phyloP scores from a whole-genome alignment of 1,140 invertebrate genomes.

The Danaus plexippus region DNA sequence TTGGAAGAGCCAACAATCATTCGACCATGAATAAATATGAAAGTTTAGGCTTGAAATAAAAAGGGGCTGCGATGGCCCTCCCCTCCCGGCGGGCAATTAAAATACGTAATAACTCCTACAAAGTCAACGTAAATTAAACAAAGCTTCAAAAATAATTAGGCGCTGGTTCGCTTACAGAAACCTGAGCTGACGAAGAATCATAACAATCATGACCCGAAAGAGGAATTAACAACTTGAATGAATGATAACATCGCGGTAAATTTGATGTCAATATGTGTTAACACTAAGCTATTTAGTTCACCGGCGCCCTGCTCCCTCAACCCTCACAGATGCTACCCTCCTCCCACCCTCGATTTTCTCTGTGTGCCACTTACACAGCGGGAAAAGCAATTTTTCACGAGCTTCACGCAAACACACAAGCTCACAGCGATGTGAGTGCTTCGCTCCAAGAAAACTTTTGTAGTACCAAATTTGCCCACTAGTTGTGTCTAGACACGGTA shows the following conservation, averaged over 20 bases:
- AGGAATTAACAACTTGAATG: conserved; percentile 67
- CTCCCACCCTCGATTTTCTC: conserved; percentile 20
- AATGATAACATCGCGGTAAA: conserved; percentile 71
- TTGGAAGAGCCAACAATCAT: too few species aligned
- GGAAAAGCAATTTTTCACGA: conserved; percentile 67
- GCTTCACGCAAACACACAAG: conserved; percentile 51
- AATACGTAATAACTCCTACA: conserved; percentile 60
- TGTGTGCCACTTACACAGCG: conserved; percentile 47
- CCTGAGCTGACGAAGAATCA: conserved; percentile 34
- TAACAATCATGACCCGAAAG: conserved; percentile 42
- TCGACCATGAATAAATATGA: too few species aligned
- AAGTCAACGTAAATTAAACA: conserved; percentile 61
- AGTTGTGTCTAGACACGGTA: conserved; percentile 68
- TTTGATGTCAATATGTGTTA: conserved; percentile 73
- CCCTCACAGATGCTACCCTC: conserved; percentile 36
- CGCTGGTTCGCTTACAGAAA: conserved; percentile 39
- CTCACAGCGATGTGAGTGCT: conserved; percentile 47
- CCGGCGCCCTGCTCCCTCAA: conserved; percentile 36
- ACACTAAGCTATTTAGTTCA: conserved; percentile 72
- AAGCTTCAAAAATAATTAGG: conserved; percentile 65
- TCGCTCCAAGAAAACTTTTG: conserved; percentile 67
- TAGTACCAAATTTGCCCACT: conserved; percentile 67
- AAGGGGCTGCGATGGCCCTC: too few species aligned
- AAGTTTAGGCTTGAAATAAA: too few species aligned
- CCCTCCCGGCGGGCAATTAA: conserved; percentile 42